A percentile compares a stretch with the other conserved stretches of the same genome.
phyloP scores from a whole-genome alignment of 1,140 invertebrate species.

The Heliothis virescens region DNA sequence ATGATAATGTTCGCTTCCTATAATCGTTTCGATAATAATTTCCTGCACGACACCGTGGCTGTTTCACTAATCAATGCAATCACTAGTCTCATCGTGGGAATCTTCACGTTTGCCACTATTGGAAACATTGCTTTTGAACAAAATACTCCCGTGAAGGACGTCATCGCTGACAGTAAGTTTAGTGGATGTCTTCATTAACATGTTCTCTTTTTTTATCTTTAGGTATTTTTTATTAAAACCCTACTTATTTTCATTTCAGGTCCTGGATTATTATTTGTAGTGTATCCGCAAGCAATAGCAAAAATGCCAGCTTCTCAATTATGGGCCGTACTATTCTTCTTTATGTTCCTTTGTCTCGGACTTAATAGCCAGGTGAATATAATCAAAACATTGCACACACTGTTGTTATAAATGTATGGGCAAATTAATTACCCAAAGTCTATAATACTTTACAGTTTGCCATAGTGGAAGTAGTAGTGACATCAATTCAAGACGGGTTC shows the following conservation, averaged over 20 bases:
- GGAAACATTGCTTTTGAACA: slow-evolving; percentile 95
- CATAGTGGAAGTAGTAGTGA: slow-evolving; percentile 96
- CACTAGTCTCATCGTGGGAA: slow-evolving; percentile 94
- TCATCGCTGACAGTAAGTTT: slow-evolving; percentile 93
- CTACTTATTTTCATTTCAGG: slow-evolving; percentile 86
- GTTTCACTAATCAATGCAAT: slow-evolving; percentile 94
- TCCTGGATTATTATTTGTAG: slow-evolving; percentile 95
- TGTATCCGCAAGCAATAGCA: slow-evolving; percentile 95
- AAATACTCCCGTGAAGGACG: slow-evolving; percentile 91
- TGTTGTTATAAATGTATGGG: not conserved
- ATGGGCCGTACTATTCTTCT: slow-evolving; percentile 96
- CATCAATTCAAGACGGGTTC: slow-evolving; percentile 96
- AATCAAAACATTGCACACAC: slow-evolving; percentile 14
- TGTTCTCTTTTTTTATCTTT: not conserved
- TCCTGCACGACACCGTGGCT: slow-evolving; percentile 93
- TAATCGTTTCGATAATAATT: slow-evolving; percentile 96
- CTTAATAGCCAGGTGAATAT: slow-evolving; percentile 94
- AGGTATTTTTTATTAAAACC: not conserved
- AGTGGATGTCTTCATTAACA: not conserved
- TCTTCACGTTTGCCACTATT: slow-evolving; percentile 95
- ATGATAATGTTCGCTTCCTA: slow-evolving; percentile 98
- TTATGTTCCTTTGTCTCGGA: slow-evolving; percentile 95
- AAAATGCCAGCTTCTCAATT: slow-evolving; percentile 95
- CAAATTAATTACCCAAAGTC: not conserved
- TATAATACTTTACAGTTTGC: slow-evolving; percentile 89